Conservation (phyloP, 2,888 invertebrate species). For the Apamea crenata region DNA sequence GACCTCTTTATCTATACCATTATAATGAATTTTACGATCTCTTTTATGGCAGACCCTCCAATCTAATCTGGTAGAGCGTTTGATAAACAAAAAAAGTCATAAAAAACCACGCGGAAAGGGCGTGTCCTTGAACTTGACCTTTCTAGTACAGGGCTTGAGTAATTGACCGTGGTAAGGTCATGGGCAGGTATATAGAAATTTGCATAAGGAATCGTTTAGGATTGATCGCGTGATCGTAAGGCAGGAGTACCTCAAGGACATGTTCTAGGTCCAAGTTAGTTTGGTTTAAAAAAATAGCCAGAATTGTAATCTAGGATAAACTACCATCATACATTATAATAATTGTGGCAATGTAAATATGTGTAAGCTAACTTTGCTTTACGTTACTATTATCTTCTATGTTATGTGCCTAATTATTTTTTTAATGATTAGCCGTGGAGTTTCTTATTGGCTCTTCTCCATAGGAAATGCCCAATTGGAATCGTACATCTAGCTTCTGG, state of each 20-base stretch:
- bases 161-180: conserved; percentile 57
- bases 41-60: conserved; percentile 72
- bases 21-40: conserved; percentile 72
- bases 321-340: not conserved
- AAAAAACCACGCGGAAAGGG: conserved; percentile 58
- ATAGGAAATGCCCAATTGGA: not conserved
- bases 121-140: conserved; percentile 57
- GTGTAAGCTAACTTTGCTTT: not conserved
- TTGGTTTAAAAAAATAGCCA: not conserved
- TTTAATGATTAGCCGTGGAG: not conserved
- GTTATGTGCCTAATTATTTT: not conserved
- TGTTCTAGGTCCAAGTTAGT: not conserved
- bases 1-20: conserved; percentile 71
- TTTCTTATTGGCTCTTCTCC: not conserved
- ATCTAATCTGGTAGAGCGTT: conserved; percentile 76
- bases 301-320: not conserved
- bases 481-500: not conserved
- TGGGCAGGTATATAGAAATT: conserved; percentile 23
- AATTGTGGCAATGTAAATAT: not conserved
- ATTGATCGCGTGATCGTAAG: conserved; percentile 4
- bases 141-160: conserved; percentile 40
- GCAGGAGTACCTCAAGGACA: conserved; percentile 21
- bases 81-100: conserved; percentile 67
- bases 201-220: conserved; percentile 26
- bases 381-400: not conserved